Base-by-base conservation (phyloP, 2,113 vertebrate genomes). In the Columba janthina region DNA sequence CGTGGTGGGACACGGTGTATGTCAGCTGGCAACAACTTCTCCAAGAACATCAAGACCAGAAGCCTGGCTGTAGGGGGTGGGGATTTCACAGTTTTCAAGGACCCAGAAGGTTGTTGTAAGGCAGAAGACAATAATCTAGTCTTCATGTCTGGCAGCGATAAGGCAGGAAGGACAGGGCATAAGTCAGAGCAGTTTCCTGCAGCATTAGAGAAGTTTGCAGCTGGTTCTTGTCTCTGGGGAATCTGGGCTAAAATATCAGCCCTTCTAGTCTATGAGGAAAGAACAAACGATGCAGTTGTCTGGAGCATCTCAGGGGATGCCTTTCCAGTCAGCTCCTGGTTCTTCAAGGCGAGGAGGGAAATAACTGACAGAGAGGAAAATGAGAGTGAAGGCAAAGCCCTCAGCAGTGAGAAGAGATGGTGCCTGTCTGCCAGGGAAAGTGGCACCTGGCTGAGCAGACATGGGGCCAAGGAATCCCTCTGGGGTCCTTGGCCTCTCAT, bases 401-500 rank as follows among this genome's bases (percentile, higher is more conserved):
- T 60, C 38, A 84, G 72, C 51, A 42, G 40, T 0, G 1, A 81
- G 64, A 51, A 54, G 54, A 48, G 69, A 34, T 1, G 2, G 12
- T 53, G 21, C 34, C 40, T 53, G 25, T 32, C 18, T 88, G 16
- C 53, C 15, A 50, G 62, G 50, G n/a, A 36, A 54, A 36, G 56
- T n/a, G 72, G 8, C 6, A n/a, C 18, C 36, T 57, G 44, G 21
- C 5, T 56, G 76, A 78, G 87, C 38, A 81, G 46, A 64, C 5
- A 2, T 46, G 61, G 9, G 48, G 26, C 34, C n/a, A 34, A 44
- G 38, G 16, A 57, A 12, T 26, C 50, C 48, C 21, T 54, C 40
- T 20, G 65, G 42, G 6, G 12, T 60, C 4, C 1, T 21, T 5
- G 2, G 5, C 15, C 21, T 38, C 29, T 25, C 32, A 20, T 0